These are phyloP conservation scores for Lamellibrachia columna DNA, from an alignment of 2,888 invertebrate species.

Conservation along the genomic window DNA sequence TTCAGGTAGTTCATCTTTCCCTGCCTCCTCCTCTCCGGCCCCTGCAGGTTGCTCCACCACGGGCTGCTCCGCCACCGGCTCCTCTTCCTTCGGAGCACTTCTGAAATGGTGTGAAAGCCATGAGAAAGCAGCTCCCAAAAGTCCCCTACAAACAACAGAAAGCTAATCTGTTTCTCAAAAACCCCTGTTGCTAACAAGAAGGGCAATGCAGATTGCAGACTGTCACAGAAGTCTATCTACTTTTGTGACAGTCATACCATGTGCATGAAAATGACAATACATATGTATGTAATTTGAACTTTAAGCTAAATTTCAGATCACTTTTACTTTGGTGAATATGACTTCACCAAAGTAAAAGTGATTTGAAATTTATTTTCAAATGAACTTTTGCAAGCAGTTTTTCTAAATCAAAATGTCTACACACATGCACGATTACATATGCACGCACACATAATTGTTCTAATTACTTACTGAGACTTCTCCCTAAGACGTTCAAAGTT, in stretches of 20 bases:
- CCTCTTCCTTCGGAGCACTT: constrained; percentile 34
- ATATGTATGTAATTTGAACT: no score
- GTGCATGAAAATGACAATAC: not conserved
- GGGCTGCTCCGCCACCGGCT: not conserved
- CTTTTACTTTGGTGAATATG: no score
- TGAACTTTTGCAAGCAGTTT: not conserved
- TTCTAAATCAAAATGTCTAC: not conserved
- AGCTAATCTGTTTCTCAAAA: not conserved
- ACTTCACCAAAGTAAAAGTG: no score
- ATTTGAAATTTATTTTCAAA: not conserved
- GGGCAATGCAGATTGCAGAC: not conserved
- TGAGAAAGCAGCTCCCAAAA: constrained; percentile 35
- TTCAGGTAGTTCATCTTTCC: constrained; percentile 42
- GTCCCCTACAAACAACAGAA: constrained; percentile 45
- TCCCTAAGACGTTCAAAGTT: constrained; percentile 87
- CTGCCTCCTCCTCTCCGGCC: constrained; percentile 37
- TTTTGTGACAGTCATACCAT: not conserved
- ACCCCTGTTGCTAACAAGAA: not conserved
- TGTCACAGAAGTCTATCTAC: not conserved
- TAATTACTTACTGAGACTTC: constrained; percentile 65
- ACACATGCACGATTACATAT: not conserved
- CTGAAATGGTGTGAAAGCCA: constrained; percentile 60
- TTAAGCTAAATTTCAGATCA: no score
- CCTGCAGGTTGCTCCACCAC: not conserved
- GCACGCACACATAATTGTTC: not conserved